Conservation (phyloP, 2,888 invertebrate genomes). For the Thymelicus sylvestris region DNA sequence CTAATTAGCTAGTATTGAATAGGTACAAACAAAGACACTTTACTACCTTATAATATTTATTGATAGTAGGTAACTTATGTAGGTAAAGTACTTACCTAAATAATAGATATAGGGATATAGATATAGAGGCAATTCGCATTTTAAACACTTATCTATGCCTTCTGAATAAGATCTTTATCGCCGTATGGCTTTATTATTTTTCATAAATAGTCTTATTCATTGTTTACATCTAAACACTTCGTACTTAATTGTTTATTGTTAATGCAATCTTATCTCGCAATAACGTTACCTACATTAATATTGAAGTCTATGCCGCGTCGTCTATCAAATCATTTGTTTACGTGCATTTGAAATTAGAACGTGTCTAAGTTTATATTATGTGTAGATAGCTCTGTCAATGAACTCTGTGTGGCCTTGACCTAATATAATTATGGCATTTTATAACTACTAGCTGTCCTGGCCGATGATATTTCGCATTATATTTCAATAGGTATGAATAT, state of each 20-base stretch:
- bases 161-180: not conserved
- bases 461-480: too few relatives aligned
- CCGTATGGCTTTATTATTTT: not conserved
- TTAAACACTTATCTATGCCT: not conserved
- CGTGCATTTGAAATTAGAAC: constrained; percentile 16
- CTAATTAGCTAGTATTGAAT: too few relatives aligned
- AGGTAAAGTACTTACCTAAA: too few relatives aligned
- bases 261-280: constrained; percentile 45
- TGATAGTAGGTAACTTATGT: too few relatives aligned
- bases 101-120: too few relatives aligned
- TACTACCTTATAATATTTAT: too few relatives aligned
- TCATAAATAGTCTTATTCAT: constrained; percentile 5
- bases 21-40: too few relatives aligned
- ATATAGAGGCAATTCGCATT: not conserved
- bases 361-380: not conserved
- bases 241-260: constrained; percentile 35
- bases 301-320: not conserved
- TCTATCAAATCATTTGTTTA: constrained; percentile 4
- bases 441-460: too few relatives aligned
- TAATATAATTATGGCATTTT: not conserved
- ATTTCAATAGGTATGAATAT: too few relatives aligned
- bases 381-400: constrained; percentile 37
- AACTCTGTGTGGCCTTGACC: constrained; percentile 39
- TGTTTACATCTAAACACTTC: constrained; percentile 35
- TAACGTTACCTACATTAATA: constrained; percentile 37